Conservation (phyloP, 2,797 vertebrate genomes). For the Sebastes kiyomatsui region DNA sequence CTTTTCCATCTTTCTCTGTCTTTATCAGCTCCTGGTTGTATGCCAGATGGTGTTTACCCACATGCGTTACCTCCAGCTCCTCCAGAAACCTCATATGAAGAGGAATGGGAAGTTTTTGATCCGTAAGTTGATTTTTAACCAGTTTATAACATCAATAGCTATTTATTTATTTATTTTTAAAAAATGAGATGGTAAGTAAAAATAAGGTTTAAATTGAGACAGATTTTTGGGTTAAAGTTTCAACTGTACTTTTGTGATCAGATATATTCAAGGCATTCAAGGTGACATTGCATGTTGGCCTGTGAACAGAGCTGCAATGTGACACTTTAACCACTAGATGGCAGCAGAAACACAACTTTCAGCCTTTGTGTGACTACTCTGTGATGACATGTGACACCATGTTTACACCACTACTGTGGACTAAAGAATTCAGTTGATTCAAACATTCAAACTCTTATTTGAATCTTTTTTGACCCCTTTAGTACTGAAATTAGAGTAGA, state of each 20-base stretch:
- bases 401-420: not conserved
- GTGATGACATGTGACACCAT: not conserved
- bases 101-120: slow-evolving; percentile 99
- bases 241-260: too few species aligned
- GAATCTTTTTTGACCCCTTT: not conserved
- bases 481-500: not conserved
- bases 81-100: slow-evolving; percentile 94
- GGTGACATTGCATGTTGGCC: slow-evolving; percentile 50
- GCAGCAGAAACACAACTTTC: slow-evolving; percentile 27
- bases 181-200: not conserved
- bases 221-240: too few species aligned
- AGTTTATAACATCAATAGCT: too few species aligned
- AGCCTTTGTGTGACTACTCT: not conserved
- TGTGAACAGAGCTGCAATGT: not conserved
- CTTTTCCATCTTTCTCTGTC: slow-evolving; percentile 1
- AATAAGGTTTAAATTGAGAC: not conserved
- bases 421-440: not conserved
- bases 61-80: slow-evolving; percentile 83
- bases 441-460: not conserved
- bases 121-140: slow-evolving; percentile 86
- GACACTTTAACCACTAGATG: slow-evolving; percentile 36
- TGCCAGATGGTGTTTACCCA: slow-evolving; percentile 88
- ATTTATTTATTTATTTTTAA: not conserved
- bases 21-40: slow-evolving; percentile 88
- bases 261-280: slow-evolving; percentile 23